Conservation (phyloP, 2,888 invertebrate genomes). For the Himalopsyche japonica region DNA sequence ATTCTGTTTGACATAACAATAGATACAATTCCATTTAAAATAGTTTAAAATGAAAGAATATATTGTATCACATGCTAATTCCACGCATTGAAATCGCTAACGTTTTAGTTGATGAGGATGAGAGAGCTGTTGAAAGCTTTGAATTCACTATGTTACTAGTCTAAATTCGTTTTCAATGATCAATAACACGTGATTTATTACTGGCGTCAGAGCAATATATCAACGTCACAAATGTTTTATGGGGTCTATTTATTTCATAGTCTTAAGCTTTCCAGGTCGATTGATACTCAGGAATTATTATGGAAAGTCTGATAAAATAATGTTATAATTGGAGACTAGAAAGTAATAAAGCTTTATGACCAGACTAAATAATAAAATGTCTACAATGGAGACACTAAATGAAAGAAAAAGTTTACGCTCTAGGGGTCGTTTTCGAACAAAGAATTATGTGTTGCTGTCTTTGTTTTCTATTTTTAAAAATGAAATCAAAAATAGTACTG, state of each 20-base stretch:
- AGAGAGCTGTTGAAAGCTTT: too few relatives aligned
- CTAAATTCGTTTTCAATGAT: neutral
- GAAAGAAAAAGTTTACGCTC: neutral
- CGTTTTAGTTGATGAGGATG: too few relatives aligned
- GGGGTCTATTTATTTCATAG: too few relatives aligned
- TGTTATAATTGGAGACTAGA: neutral
- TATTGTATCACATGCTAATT: too few relatives aligned
- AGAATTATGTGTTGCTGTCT: neutral
- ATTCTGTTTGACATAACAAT: too few relatives aligned
- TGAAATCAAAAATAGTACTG: neutral
- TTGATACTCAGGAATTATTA: neutral
- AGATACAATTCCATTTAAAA: too few relatives aligned
- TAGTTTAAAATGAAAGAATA: too few relatives aligned
- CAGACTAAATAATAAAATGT: neutral
- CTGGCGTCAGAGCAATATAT: neutral
- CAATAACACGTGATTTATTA: neutral
- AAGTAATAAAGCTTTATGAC: neutral
- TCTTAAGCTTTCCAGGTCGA: neutral
- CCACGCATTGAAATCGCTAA: too few relatives aligned
- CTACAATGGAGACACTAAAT: neutral
- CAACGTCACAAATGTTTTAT: neutral
- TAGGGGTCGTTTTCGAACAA: neutral
- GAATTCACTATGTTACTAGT: neutral
- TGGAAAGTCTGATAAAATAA: neutral
- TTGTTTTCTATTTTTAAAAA: neutral